Conservation (phyloP, 2,113 vertebrate genomes). For the Sisor rabdophorus region DNA sequence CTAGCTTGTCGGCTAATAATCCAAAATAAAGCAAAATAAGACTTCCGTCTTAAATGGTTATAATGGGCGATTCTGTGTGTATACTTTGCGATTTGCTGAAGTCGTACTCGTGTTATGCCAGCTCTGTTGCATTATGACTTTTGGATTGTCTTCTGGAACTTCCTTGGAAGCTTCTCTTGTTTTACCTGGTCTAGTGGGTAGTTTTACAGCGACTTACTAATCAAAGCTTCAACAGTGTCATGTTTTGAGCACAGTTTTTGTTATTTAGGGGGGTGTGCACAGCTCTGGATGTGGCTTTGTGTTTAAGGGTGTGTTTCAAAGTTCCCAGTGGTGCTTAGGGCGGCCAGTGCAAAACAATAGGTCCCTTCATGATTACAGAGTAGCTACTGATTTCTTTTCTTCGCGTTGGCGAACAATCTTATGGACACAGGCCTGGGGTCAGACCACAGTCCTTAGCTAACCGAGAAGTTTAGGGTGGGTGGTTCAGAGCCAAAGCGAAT, state of each 20-base stretch:
- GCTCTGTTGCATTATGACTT: neutral
- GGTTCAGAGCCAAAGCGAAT: neutral
- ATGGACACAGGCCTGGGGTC: constrained; percentile 55
- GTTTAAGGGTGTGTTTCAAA: constrained; percentile 44
- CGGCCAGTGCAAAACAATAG: constrained; percentile 59
- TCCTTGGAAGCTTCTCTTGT: neutral
- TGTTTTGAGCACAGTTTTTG: constrained; percentile 21
- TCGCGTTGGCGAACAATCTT: constrained; percentile 61
- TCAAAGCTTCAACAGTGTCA: neutral
- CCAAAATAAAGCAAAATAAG: neutral
- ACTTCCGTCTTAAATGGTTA: neutral
- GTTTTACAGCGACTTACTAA: neutral
- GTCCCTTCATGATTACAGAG: constrained; percentile 65
- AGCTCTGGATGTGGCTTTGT: constrained; percentile 40
- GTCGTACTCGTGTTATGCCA: neutral
- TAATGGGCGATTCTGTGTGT: neutral
- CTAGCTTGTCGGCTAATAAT: neutral
- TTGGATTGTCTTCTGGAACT: neutral
- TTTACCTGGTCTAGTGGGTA: neutral
- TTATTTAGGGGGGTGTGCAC: neutral
- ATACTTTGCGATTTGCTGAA: neutral
- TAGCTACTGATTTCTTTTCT: constrained; percentile 60
- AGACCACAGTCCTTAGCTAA: constrained; percentile 27
- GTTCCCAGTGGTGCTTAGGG: constrained; percentile 47
- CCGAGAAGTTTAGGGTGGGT: neutral